Percentiles rank a stretch among this genome's conserved stretches.
Evolutionary conservation across 2,113 vertebrate genomes (phyloP).

Genomic region (Fregetta grallaria): DNA sequence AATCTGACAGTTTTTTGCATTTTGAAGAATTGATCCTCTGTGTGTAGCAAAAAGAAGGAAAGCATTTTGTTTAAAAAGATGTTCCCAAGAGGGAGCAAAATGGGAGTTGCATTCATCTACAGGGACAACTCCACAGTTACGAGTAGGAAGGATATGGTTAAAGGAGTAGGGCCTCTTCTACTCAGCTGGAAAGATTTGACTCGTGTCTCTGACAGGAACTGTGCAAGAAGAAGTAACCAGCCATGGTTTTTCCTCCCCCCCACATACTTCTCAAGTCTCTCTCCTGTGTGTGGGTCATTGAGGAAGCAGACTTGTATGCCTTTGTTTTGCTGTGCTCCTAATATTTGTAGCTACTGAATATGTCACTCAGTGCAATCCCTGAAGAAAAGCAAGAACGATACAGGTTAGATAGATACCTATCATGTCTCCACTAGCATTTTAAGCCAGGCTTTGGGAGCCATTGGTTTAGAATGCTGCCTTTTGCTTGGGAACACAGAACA

Average conservation of each 20-base stretch:
- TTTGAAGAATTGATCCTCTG: neutral
- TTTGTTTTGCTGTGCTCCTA: neutral
- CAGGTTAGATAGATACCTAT: neutral
- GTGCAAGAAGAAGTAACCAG: neutral
- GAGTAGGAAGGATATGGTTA: neutral
- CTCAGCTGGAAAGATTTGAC: neutral
- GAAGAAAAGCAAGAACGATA: neutral
- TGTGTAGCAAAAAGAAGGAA: neutral
- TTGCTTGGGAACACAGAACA: neutral
- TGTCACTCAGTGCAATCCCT: neutral
- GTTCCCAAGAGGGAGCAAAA: neutral
- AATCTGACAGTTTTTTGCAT: neutral
- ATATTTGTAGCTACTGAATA: neutral
- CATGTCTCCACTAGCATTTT: neutral
- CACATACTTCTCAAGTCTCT: neutral
- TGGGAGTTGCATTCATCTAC: neutral
- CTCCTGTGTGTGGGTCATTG: neutral
- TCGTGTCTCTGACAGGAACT: neutral
- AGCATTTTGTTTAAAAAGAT: neutral
- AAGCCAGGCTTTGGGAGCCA: neutral
- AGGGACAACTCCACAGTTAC: neutral
- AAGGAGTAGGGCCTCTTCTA: neutral
- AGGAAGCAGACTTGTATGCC: neutral
- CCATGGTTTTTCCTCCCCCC: neutral
- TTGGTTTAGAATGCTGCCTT: neutral